Evolutionary conservation across 2,888 invertebrate species (phyloP).

Genomic region (Dynastes tityus): DNA sequence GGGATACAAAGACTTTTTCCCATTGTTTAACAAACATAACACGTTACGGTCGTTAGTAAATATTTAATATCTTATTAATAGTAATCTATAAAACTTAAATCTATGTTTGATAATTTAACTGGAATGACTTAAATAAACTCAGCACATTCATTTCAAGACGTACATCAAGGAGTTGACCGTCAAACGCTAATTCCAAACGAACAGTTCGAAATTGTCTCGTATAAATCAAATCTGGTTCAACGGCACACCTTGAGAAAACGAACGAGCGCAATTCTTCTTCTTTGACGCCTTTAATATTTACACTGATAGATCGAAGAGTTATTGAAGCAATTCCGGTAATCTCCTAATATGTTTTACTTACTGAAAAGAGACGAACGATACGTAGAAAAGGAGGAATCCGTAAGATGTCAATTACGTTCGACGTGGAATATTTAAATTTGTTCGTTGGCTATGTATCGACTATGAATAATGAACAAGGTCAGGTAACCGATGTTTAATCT

Average conservation of each 20-base stretch:
- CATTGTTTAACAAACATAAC: too few species aligned
- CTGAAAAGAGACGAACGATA: conserved; percentile 3
- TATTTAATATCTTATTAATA: too few species aligned
- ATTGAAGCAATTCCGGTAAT: conserved; percentile 34
- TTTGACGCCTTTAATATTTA: conserved; percentile 34
- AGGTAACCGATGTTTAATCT: conserved; percentile 28
- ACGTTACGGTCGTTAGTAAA: too few species aligned
- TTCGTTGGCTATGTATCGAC: conserved; percentile 24
- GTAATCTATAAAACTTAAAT: too few species aligned
- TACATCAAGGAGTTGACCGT: background rate
- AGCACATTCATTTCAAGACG: background rate
- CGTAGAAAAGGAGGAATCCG: background rate
- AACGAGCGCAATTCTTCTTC: conserved; percentile 32
- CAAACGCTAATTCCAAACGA: conserved; percentile 20
- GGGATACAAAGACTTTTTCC: too few species aligned
- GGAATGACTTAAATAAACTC: background rate
- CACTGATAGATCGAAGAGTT: conserved; percentile 36
- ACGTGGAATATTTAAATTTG: conserved; percentile 33
- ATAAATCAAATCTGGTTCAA: conserved; percentile 45
- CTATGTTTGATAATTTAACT: too few species aligned
- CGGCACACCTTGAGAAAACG: conserved; percentile 31
- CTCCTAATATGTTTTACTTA: conserved; percentile 17
- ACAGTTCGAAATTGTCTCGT: conserved; percentile 28
- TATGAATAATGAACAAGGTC: conserved; percentile 42
- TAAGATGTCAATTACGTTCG: conserved; percentile 24